A percentile compares a stretch with the other conserved stretches of the same genome.
These are phyloP conservation scores for Zaprionus vittiger DNA, from an alignment of 1,140 invertebrate genomes.

Conservation along the genomic window DNA sequence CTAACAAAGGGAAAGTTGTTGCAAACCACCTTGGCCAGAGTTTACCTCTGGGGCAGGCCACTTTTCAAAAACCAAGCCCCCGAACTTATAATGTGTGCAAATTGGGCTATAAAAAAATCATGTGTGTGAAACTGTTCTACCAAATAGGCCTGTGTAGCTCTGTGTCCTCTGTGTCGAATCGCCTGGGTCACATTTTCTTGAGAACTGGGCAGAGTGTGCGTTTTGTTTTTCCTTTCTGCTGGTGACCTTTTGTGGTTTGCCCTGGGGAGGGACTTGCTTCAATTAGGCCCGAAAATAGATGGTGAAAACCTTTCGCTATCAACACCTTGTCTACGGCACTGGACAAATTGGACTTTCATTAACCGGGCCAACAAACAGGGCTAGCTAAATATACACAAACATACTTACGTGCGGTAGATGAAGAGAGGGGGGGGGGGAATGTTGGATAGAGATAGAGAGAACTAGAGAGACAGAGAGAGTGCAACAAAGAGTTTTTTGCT, in stretches of 20 bases:
- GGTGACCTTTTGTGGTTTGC: constrained; percentile 44
- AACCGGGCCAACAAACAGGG: constrained; percentile 43
- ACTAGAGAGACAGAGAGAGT: not conserved
- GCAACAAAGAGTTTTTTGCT: constrained; percentile 32
- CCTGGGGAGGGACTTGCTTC: constrained; percentile 35
- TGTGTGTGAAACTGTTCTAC: constrained; percentile 68
- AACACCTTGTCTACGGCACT: constrained; percentile 55
- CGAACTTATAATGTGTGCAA: constrained; percentile 78
- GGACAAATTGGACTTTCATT: constrained; percentile 51
- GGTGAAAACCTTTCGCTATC: constrained; percentile 60
- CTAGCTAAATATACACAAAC: constrained; percentile 28
- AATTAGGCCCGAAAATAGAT: constrained; percentile 67
- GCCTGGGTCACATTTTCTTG: constrained; percentile 23
- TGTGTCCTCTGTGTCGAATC: constrained; percentile 17
- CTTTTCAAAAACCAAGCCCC: constrained; percentile 17
- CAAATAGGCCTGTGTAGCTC: constrained; percentile 4
- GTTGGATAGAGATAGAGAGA: not conserved
- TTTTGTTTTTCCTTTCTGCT: not conserved
- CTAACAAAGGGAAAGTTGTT: constrained; percentile 34
- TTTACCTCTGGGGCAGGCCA: constrained; percentile 44
- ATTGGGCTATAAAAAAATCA: constrained; percentile 78
- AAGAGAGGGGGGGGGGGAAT: not conserved
- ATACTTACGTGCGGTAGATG: not conserved
- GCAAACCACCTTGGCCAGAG: constrained; percentile 17
- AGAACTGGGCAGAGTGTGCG: not conserved